phyloP scores from a whole-genome alignment of 2,113 vertebrate species.

The Xenopus laevis region DNA sequence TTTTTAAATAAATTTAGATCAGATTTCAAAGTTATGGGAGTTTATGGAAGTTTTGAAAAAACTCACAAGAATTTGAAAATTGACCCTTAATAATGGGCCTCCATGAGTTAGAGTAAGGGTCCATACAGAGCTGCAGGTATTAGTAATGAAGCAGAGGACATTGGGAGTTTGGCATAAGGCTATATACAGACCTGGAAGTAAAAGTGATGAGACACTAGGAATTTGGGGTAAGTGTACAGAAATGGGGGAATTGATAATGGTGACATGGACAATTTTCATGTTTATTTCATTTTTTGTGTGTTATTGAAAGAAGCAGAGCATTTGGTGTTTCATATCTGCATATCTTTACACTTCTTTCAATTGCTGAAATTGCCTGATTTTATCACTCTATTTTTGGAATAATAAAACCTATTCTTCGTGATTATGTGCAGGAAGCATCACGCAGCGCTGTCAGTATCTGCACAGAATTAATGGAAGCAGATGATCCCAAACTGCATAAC shows the following conservation, averaged over 20 bases:
- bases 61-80: too few species aligned
- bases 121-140: neutral
- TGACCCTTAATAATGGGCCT: too few species aligned
- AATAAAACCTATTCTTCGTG: slow-evolving; percentile 42
- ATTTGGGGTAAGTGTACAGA: too few species aligned
- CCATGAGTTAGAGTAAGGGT: too few species aligned
- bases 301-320: neutral
- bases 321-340: slow-evolving; percentile 38
- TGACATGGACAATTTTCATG: too few species aligned
- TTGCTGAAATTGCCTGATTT: slow-evolving; percentile 41
- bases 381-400: slow-evolving; percentile 46
- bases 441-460: slow-evolving; percentile 33
- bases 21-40: too few species aligned
- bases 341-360: slow-evolving; percentile 41
- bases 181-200: too few species aligned
- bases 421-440: slow-evolving; percentile 45
- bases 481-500: slow-evolving; percentile 19
- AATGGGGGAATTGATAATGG: too few species aligned
- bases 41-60: too few species aligned
- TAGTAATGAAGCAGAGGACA: neutral
- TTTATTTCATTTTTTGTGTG: too few species aligned
- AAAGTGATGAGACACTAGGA: too few species aligned
- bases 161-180: neutral
- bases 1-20: too few species aligned
- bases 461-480: slow-evolving; percentile 38